Evolutionary conservation across 1,140 invertebrate genomes (phyloP), one percentile per base, ranked within the genome.

Genomic region (Bombus confusus): DNA sequence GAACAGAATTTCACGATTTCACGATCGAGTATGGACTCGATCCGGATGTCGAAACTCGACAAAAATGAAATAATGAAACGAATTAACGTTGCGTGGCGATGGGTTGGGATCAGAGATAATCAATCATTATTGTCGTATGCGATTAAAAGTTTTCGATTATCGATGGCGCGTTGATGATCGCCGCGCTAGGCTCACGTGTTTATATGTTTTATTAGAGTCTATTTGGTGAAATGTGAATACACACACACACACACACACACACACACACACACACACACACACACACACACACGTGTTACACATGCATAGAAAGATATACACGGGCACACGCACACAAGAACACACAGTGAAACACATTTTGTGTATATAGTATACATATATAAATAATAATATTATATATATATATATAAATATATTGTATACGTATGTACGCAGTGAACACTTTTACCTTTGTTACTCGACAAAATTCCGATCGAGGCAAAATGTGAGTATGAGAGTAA

Each of bases 131-230:
- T 52, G 9, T 62, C 78, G 39, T 76, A 62, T 15, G 57, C 18
- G 34, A 64, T 83, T 77, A 72, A 88, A 86, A 89, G 76, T 86
- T 88, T 86, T 83, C 72, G 62, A 89, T 81, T 72, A 80, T 71
- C 64, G 78, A 28, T 59, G 18, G 69, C 78, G 86, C 74, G 68
- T 74, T 75, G 73, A 80, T 71, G 69, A 86, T 74, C 73, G 41
- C 64, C 85, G 77, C 76, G 87, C 43, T 47, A 64, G 76, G 86
- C 85, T 85, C 86, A 90, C 84, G 83, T 81, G 84, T 92, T 92
- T 92, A 91, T 92, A 92, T 86, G 86, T 91, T 92, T 92, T 91
- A 91, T 88, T 92, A 88, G 86, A 88, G 64, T 89, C 78, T 90
- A 85, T 71, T 66, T 52, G 64, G 75, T 80, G 22, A 86, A 82